These are phyloP conservation scores for Anastrepha ludens DNA, from an alignment of 1,140 invertebrate genomes.

Conservation along the genomic window DNA sequence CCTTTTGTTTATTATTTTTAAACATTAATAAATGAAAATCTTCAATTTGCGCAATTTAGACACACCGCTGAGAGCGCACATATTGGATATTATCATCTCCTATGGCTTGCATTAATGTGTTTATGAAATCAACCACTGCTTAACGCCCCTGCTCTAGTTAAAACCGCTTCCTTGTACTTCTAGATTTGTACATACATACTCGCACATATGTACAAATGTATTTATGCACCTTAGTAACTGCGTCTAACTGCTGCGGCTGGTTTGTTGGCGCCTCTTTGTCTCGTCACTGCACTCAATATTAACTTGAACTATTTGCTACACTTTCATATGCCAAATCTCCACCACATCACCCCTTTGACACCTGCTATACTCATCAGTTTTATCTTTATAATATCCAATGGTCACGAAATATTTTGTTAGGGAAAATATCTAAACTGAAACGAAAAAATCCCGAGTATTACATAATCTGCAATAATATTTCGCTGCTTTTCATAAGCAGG, in stretches of 20 bases:
- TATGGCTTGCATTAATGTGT: too few relatives aligned
- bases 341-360: neutral
- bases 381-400: too few relatives aligned
- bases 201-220: neutral
- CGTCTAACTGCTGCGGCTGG: neutral
- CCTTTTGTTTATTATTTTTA: too few relatives aligned
- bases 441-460: neutral
- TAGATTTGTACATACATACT: neutral
- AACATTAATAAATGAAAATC: too few relatives aligned
- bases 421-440: too few relatives aligned
- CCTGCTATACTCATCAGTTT: neutral
- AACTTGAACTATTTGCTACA: too few relatives aligned
- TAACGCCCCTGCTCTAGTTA: conserved; percentile 4
- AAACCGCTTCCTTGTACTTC: neutral
- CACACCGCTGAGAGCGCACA: too few relatives aligned
- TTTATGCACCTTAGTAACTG: neutral
- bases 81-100: too few relatives aligned
- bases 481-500: neutral
- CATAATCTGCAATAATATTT: conserved; percentile 26
- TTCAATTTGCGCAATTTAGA: too few relatives aligned
- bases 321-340: too few relatives aligned
- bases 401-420: too few relatives aligned
- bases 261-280: conserved; percentile 1
- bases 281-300: neutral
- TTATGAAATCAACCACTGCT: neutral